phyloP scores from a whole-genome alignment of 92 coral and sea anemone genomes.

The Zoanthus sansibaricus region DNA sequence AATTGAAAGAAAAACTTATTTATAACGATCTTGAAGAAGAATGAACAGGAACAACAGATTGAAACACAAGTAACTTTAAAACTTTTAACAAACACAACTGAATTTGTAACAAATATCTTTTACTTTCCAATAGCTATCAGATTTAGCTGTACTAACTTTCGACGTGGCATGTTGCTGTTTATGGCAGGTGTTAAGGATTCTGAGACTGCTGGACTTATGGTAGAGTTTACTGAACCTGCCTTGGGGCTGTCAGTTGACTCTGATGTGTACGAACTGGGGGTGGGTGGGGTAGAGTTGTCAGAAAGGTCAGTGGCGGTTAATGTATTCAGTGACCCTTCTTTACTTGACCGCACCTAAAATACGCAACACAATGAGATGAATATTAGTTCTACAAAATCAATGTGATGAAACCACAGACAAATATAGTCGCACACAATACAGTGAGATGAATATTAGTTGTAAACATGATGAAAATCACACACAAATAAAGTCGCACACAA shows the following conservation, averaged over 20 bases:
- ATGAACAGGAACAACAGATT: no score
- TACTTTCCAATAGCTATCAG: neutral
- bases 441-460: no score
- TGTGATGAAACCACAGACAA: no score
- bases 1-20: no score
- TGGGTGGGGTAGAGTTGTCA: conserved; percentile 90
- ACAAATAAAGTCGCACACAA: no score
- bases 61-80: no score
- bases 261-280: conserved; percentile 89
- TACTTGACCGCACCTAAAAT: conserved; percentile 80
- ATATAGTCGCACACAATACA: no score
- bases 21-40: no score
- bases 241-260: conserved; percentile 88
- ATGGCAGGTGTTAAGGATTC: conserved; percentile 54
- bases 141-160: neutral
- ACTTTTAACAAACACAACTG: neutral
- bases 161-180: conserved; percentile 57
- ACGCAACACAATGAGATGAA: neutral
- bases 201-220: conserved; percentile 42
- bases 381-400: no score
- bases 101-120: neutral
- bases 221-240: conserved; percentile 59
- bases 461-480: no score
- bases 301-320: conserved; percentile 51
- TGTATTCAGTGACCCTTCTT: conserved; percentile 82